Evolutionary conservation across 37 sponge, comb jelly and placozoan species (phyloP).

Genomic region (Eunapius fragilis): DNA sequence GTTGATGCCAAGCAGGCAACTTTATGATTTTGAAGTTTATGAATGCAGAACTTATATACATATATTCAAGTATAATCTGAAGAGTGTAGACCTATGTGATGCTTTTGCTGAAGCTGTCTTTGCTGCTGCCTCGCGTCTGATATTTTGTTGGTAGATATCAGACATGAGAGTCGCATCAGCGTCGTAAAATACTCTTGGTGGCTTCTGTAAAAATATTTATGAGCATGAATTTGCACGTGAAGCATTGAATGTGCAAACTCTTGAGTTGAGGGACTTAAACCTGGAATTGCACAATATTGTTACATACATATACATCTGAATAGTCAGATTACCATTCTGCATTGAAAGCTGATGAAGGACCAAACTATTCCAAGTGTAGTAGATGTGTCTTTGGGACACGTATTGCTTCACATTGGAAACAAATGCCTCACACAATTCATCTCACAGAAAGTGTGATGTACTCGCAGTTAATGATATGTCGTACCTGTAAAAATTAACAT

Average conservation of each 20-base stretch:
- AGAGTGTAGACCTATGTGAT: too few species aligned
- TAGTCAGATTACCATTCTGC: conserved; percentile 31
- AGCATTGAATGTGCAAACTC: conserved; percentile 12
- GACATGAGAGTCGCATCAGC: too few species aligned
- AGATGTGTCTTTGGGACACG: conserved; percentile 27
- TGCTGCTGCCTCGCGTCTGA: too few species aligned
- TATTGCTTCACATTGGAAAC: conserved; percentile 1
- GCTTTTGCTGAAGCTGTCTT: too few species aligned
- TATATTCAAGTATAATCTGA: too few species aligned
- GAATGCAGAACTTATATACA: too few species aligned
- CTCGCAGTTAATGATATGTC: neutral
- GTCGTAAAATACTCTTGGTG: too few species aligned
- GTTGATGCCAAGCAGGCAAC: too few species aligned
- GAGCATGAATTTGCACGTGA: too few species aligned
- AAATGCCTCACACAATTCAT: conserved; percentile 12
- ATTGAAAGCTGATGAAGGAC: conserved; percentile 32
- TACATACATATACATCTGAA: neutral
- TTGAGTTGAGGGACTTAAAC: conserved; percentile 27
- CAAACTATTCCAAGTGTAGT: conserved; percentile 34
- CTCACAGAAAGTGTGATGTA: conserved; percentile 1
- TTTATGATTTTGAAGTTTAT: too few species aligned
- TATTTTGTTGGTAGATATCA: too few species aligned
- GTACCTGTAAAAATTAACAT: neutral
- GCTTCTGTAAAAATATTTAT: too few species aligned
- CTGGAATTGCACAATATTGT: conserved; percentile 7